Conservation (phyloP, 2,888 invertebrate genomes). For the Eristalinus sepulchralis region DNA sequence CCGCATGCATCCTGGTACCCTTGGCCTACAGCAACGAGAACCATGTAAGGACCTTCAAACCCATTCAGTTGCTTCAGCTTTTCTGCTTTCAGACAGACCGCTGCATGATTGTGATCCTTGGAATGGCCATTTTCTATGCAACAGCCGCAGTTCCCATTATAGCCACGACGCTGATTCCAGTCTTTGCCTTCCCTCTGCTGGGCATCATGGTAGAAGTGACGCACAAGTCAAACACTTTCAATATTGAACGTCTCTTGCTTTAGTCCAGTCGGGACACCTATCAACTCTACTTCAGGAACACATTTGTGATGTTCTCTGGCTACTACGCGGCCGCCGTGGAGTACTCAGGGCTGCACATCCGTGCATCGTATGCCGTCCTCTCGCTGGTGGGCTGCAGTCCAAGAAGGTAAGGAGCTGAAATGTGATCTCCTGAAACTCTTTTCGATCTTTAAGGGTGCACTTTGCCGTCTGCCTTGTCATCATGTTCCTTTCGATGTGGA, state of each 20-base stretch:
- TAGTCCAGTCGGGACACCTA: conserved; percentile 82
- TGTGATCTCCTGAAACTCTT: conserved; percentile 48
- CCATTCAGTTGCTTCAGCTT: neutral
- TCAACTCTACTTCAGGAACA: conserved; percentile 87
- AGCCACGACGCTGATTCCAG: neutral
- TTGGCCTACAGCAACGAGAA: neutral
- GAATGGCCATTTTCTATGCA: neutral
- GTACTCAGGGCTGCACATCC: conserved; percentile 90
- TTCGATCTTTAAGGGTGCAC: conserved; percentile 83
- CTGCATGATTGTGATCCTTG: neutral
- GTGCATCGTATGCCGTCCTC: conserved; percentile 90
- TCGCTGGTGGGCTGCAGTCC: conserved; percentile 86
- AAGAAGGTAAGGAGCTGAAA: conserved; percentile 81
- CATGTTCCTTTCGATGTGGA: conserved; percentile 96
- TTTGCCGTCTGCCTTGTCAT: conserved; percentile 91
- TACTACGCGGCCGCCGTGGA: conserved; percentile 93
- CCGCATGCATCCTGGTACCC: neutral
- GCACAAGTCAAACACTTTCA: neutral
- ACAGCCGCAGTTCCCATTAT: neutral
- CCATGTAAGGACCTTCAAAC: neutral
- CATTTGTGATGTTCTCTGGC: conserved; percentile 91
- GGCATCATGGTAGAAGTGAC: neutral
- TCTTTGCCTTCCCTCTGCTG: neutral
- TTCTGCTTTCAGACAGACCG: neutral
- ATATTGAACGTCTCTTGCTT: neutral